Conservation (phyloP, 2,888 invertebrate genomes). For the Anorthoa munda region DNA sequence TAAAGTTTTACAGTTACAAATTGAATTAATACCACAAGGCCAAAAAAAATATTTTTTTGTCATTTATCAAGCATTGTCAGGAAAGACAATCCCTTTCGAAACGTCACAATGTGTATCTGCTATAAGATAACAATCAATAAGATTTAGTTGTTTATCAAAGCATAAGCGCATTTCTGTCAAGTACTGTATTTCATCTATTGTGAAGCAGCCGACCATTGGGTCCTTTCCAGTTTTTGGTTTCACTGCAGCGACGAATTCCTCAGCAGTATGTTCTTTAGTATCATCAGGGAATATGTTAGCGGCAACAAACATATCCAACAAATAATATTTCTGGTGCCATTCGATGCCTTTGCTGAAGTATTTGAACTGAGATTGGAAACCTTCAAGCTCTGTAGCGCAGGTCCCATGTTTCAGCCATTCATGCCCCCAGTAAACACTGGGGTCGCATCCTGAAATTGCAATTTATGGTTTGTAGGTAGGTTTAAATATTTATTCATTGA, state of each 20-base stretch:
- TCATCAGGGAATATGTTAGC: conserved; percentile 87
- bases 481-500: conserved; percentile 52
- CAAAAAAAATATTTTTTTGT: no score
- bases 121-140: conserved; percentile 91
- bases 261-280: conserved; percentile 44
- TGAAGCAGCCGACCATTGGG: conserved; percentile 91
- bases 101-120: background rate
- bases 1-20: no score
- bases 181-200: conserved; percentile 90
- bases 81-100: conserved; percentile 10
- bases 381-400: conserved; percentile 91
- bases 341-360: conserved; percentile 92
- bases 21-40: no score
- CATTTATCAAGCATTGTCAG: background rate
- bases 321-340: conserved; percentile 91
- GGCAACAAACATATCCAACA: conserved; percentile 90
- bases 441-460: conserved; percentile 74
- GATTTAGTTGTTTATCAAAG: conserved; percentile 91
- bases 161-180: conserved; percentile 94
- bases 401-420: conserved; percentile 96
- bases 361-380: conserved; percentile 91
- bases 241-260: conserved; percentile 77
- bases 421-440: conserved; percentile 93
- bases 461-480: background rate
- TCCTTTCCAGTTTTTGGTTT: conserved; percentile 88